Percentiles rank a stretch among this genome's conserved stretches.
Conservation (phyloP, 2,797 vertebrate genomes). For the Knipowitschia caucasica region DNA sequence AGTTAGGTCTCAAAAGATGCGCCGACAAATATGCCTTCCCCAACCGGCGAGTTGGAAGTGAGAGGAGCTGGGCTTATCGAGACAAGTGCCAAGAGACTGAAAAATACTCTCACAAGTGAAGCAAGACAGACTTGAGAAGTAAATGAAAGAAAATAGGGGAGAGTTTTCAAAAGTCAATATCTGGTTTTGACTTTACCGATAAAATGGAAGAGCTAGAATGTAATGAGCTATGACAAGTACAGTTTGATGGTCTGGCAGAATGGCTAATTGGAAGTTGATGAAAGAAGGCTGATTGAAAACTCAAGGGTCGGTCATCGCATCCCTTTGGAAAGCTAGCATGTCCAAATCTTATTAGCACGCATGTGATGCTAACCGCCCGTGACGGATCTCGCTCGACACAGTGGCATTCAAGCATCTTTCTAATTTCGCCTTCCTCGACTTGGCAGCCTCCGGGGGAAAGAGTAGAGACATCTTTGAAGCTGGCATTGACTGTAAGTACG, state of each 20-base stretch:
- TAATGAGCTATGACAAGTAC: conserved; percentile 56
- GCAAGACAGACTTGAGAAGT: conserved; percentile 9
- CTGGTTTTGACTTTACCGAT: conserved; percentile 29
- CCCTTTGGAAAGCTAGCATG: conserved; percentile 27
- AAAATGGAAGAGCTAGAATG: conserved; percentile 41
- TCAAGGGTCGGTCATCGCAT: conserved; percentile 21
- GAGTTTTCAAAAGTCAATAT: conserved; percentile 2
- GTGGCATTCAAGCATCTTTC: conserved; percentile 33
- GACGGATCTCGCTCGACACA: conserved; percentile 50
- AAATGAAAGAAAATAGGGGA: not conserved
- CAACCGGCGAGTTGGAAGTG: conserved; percentile 7
- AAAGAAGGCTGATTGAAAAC: conserved; percentile 22
- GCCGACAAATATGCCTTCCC: conserved; percentile 50
- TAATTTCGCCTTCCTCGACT: conserved; percentile 18
- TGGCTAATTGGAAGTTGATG: conserved; percentile 55
- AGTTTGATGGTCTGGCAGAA: conserved; percentile 29
- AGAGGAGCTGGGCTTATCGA: conserved; percentile 25
- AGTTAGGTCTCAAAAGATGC: conserved; percentile 57
- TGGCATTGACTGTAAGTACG: conserved; percentile 53
- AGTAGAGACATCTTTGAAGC: conserved; percentile 57
- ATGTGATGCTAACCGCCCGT: conserved; percentile 34
- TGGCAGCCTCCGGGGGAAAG: conserved; percentile 32
- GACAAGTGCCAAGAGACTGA: conserved; percentile 27
- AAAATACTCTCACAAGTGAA: conserved; percentile 15
- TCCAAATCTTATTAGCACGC: conserved; percentile 25